These are phyloP conservation scores for Dromiciops gliroides DNA, from an alignment of 2,113 vertebrate species.

Conservation along the genomic window DNA sequence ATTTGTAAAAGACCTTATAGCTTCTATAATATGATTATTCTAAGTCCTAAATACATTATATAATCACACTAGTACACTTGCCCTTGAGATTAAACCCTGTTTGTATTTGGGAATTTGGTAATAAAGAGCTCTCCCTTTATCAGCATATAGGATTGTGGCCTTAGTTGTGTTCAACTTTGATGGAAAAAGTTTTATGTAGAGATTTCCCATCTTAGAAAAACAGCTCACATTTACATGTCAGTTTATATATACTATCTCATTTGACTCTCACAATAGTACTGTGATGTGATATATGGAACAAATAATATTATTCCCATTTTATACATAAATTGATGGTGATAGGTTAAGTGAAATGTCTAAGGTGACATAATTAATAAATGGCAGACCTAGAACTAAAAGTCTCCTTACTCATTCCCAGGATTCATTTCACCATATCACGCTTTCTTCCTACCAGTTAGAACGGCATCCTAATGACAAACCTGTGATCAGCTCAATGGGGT, in stretches of 20 bases:
- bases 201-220: not conserved
- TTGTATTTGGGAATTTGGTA: not conserved
- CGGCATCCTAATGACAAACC: no score
- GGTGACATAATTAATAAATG: not conserved
- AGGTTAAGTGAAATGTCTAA: not conserved
- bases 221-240: not conserved
- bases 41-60: not conserved
- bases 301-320: not conserved
- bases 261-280: not conserved
- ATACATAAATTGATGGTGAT: not conserved
- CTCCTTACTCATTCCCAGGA: no score
- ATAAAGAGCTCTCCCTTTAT: not conserved
- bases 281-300: not conserved
- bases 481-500: no score
- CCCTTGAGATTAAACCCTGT: not conserved
- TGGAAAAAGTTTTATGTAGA: not conserved
- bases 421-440: no score
- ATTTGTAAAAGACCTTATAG: not conserved
- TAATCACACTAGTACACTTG: not conserved
- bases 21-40: not conserved
- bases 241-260: not conserved
- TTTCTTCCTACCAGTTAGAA: no score
- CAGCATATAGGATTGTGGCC: not conserved
- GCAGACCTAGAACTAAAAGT: not conserved
- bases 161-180: not conserved